Evolutionary conservation across 2,113 vertebrate species (phyloP), one percentile per base, ranked within the genome.

Genomic region (Spermophilus dauricus): DNA sequence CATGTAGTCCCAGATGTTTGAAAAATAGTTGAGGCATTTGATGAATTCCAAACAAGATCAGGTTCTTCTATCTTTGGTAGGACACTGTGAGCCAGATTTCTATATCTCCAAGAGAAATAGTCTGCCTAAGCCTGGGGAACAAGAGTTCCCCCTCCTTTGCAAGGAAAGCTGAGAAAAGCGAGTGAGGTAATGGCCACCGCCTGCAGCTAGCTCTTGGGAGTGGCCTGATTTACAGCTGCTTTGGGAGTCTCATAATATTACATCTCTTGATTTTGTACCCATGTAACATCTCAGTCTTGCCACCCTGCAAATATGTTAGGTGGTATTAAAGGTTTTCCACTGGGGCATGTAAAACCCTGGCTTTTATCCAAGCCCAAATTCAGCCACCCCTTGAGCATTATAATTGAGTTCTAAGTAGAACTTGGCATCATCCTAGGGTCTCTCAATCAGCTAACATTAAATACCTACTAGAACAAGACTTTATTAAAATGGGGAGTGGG

Each of bases 321-420:
- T 94, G 53, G 45, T 84, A 89, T 80, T 89, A 92, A 97, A 96
- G 72, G 37, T 75, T 97, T 97, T 87, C 91, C 61, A 81, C 76
- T 51, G 65, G 58, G 86, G 77, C 67, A 72, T 82, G 75, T 89
- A 88, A 96, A 96, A 94, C 2, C 28, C 73, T 97, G 95, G 86
- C 70, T 81, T 75, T 91, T 90, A 30, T 63, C 65, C 96, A 96
- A 97, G 67, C 7, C 28, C 30, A 93, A 89, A 95, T 87, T 77
- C 89, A 96, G 48, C 87, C 86, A 90, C n/a, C 37, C 56, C 83
- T 92, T 61, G 51, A 70, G 84, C 70, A 83, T 96, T 91, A 45
- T 84, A 86, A 89, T 30, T 89, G 88, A 97, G 67, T 48, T 80
- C 96, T 95, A 92, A 89, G 61, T 42, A 86, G 84, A 92, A 89